phyloP scores from a whole-genome alignment of 2,888 invertebrate genomes.

The Leptopilina myrica region DNA sequence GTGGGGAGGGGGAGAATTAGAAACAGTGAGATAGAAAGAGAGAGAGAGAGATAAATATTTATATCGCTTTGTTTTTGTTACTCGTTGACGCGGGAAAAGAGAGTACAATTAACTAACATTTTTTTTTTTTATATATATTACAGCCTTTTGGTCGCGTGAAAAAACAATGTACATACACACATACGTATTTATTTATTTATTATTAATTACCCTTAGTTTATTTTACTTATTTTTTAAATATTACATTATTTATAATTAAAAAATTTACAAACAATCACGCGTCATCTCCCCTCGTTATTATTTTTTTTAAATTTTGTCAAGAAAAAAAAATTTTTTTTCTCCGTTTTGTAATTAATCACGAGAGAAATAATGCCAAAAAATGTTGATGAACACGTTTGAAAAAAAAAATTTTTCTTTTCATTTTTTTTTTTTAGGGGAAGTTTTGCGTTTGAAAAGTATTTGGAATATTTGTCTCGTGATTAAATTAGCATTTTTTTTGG shows the following conservation, averaged over 20 bases:
- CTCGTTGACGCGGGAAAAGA: constrained; percentile 25
- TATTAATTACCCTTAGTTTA: constrained; percentile 23
- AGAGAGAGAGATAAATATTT: constrained; percentile 7
- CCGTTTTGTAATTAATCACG: not conserved
- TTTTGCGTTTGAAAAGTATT: constrained; percentile 9
- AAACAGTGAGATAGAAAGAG: not conserved
- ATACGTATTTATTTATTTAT: constrained; percentile 18
- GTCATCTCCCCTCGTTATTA: constrained; percentile 16
- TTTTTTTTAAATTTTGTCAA: constrained; percentile 1
- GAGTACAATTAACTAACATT: constrained; percentile 29
- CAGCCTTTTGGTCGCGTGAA: constrained; percentile 35
- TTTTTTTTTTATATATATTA: constrained; percentile 28
- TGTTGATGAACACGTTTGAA: constrained; percentile 35
- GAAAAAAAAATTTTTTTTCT: not conserved
- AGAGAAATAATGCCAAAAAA: constrained; percentile 2
- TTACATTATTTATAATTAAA: constrained; percentile 25
- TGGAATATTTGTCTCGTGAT: not conserved
- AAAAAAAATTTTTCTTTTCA: not conserved
- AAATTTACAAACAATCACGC: constrained; percentile 41
- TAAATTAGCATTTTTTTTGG: not conserved
- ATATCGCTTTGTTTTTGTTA: not conserved
- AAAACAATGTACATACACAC: constrained; percentile 40
- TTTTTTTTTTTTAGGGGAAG: constrained; percentile 43
- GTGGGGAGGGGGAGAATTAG: constrained; percentile 9
- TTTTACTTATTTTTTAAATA: constrained; percentile 3